Evolutionary conservation across 2,888 invertebrate genomes (phyloP).

Genomic region (Ectemnius cavifrons): DNA sequence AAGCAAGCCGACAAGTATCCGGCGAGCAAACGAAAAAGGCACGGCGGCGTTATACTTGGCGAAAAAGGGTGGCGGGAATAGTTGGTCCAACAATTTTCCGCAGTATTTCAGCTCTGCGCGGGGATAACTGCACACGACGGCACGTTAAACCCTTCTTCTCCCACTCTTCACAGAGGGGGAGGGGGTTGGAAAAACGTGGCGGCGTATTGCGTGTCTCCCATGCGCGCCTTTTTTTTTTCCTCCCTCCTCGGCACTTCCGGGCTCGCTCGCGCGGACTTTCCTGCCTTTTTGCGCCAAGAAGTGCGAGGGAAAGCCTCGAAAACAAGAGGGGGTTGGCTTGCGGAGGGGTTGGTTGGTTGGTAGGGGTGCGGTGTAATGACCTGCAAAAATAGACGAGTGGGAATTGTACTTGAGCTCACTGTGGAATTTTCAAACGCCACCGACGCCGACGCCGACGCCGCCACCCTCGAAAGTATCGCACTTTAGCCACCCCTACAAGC

Average conservation of each 20-base stretch:
- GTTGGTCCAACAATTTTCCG: conserved; percentile 69
- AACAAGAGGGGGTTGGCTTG: neutral
- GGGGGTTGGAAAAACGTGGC: conserved; percentile 12
- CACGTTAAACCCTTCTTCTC: conserved; percentile 29
- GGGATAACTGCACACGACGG: neutral
- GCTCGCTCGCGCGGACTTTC: neutral
- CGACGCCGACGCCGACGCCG: neutral
- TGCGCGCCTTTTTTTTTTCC: conserved; percentile 12
- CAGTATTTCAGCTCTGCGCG: conserved; percentile 57
- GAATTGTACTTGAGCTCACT: conserved; percentile 20
- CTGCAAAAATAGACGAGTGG: conserved; percentile 24
- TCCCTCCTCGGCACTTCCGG: neutral
- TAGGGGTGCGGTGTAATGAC: conserved; percentile 18
- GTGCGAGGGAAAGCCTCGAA: conserved; percentile 5
- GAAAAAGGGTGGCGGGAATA: conserved; percentile 57
- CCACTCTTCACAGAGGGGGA: too few relatives aligned
- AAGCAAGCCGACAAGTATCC: too few relatives aligned
- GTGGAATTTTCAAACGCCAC: neutral
- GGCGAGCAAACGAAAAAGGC: too few relatives aligned
- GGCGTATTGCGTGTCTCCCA: conserved; percentile 42
- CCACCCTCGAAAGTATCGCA: too few relatives aligned
- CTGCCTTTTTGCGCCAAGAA: neutral
- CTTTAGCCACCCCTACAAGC: too few relatives aligned
- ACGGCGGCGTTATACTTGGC: too few relatives aligned
- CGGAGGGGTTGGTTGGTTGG: neutral